Base-by-base conservation (phyloP, 2,797 vertebrate genomes). In the Lepilemur septentrionalis region DNA sequence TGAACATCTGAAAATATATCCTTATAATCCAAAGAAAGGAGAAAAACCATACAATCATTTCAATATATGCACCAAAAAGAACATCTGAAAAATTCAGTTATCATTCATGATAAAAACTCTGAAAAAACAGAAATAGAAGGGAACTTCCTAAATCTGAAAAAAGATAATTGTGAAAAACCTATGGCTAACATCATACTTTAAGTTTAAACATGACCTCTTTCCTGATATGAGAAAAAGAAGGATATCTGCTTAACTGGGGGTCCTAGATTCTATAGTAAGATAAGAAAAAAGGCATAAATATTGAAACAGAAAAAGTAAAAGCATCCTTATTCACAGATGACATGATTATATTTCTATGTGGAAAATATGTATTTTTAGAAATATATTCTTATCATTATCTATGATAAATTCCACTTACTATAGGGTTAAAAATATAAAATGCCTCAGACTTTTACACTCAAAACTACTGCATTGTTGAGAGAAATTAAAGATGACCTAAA, bases 11-110 rank as follows among this genome's bases (percentile, higher is more conserved):
- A 83, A 95, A 89, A 73, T 15, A 83, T 76, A 82, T 80, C 25
- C 50, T 32, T 93, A 5, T 48, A 94, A 82, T 78, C 25, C 14
- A 63, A 46, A 88, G 25, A 82, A 43, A 65, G 35, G 43, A 85
- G 32, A 73, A 89, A 95, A 82, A 63, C 41, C 13, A 69, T 48
- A n/a, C 15, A 8, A 78, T 79, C 7, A 69, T 35, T 57, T 92
- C 63, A 67, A 82, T 48, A 61, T 28, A 70, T 12, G 65, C 0
- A 65, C 23, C 52, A 75, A 48, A 86, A 65, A 93, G 28, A 85
- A 6, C 57, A 86, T 85, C 32, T 95, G 84, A 91, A 95, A 91
- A 93, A 78, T 46, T 79, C 41, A 93, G 61, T 13, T 25, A 82
- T 73, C 50, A 46, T 50, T 91, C 12, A 15, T 61, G 61, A 85